A percentile compares a stretch with the other conserved stretches of the same genome.
These are phyloP conservation scores for Caenorhabditis inopinata DNA, from an alignment of 1,140 invertebrate genomes.

Conservation along the genomic window DNA sequence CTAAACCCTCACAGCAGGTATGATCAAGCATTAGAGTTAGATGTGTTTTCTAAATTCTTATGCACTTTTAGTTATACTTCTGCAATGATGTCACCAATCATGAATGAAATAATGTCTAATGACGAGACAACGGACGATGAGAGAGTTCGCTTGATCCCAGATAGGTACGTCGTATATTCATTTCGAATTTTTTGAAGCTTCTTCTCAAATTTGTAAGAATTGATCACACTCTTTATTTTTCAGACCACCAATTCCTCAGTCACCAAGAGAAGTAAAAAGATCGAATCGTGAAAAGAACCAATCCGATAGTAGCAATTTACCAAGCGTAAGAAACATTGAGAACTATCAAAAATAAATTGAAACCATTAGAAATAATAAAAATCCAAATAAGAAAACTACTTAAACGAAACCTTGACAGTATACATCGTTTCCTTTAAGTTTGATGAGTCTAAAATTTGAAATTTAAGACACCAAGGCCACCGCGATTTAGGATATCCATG, in stretches of 20 bases:
- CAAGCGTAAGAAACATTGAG: background rate
- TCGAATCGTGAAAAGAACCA: background rate
- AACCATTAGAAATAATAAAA: no score
- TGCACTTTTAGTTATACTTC: slow-evolving; percentile 41
- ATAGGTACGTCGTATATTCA: slow-evolving; percentile 7
- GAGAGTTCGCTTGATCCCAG: slow-evolving; percentile 18
- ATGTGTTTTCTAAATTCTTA: background rate
- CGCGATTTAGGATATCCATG: slow-evolving; percentile 36
- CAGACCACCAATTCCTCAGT: slow-evolving; percentile 18
- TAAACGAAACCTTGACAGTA: no score
- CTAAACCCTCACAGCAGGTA: slow-evolving; percentile 49
- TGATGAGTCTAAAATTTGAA: no score
- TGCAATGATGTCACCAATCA: slow-evolving; percentile 48
- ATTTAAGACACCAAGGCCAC: background rate
- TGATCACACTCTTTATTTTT: background rate
- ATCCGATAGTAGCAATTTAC: background rate
- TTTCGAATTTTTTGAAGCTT: no score
- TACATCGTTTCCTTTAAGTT: no score
- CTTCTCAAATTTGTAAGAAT: background rate
- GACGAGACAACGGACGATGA: slow-evolving; percentile 38
- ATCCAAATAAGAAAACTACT: no score
- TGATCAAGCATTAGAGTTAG: background rate
- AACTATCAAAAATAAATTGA: no score
- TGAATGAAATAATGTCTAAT: slow-evolving; percentile 37
- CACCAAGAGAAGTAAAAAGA: slow-evolving; percentile 22